Evolutionary conservation across 2,113 vertebrate species (phyloP).

Genomic region (Dicerorhinus sumatrensis): DNA sequence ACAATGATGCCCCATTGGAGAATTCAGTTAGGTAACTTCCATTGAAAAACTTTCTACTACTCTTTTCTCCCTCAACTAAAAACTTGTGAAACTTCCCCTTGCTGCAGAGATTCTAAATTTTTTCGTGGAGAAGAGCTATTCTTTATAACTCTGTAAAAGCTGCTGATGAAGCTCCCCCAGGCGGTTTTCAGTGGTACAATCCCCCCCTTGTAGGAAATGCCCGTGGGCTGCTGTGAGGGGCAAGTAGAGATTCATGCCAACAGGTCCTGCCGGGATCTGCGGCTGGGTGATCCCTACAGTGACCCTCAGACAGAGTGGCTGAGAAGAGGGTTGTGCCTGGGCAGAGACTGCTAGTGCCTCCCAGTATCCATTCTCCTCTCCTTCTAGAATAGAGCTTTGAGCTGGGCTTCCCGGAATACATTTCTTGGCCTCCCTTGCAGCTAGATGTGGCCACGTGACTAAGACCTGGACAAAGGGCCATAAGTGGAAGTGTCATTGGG

Average conservation of each 20-base stretch:
- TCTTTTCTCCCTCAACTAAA: conserved; percentile 5
- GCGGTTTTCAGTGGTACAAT: neutral
- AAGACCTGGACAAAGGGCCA: neutral
- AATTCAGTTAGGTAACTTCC: neutral
- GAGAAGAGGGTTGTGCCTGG: too few relatives aligned
- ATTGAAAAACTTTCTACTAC: neutral
- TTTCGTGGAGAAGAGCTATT: neutral
- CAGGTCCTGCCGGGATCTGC: neutral
- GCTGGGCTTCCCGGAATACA: neutral
- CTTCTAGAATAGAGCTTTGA: neutral
- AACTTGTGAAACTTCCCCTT: neutral
- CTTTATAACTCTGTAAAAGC: neutral
- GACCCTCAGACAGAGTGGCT: neutral
- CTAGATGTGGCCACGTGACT: too few relatives aligned
- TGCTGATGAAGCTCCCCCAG: neutral
- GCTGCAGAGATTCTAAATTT: neutral
- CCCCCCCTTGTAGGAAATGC: neutral
- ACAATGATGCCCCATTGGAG: neutral
- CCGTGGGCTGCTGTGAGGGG: neutral
- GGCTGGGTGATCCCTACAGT: rapidly evolving
- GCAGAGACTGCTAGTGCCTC: neutral
- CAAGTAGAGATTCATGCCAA: neutral
- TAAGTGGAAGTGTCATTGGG: neutral
- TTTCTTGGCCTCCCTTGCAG: neutral
- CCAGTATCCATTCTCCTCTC: neutral